Evolutionary conservation across 2,888 invertebrate genomes (phyloP), one percentile per base, ranked within the genome.

Genomic region (Folsomia manolachei): DNA sequence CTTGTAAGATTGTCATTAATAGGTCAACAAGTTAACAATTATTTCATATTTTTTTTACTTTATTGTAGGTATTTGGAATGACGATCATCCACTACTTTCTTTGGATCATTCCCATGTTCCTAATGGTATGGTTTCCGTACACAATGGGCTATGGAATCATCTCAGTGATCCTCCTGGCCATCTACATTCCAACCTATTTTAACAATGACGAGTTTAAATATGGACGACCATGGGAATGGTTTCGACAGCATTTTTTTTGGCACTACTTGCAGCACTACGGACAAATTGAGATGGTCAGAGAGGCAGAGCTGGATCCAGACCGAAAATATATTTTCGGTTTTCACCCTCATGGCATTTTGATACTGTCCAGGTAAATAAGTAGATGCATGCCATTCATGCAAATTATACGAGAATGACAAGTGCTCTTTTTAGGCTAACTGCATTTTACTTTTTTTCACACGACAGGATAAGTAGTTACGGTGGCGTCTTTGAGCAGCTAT

Each of bases 301-400:
- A 74, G 25, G 69, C 61, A 14, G 65, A 71, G 51, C 26, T 74
- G 56, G 74, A 74, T 63, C 65, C 71, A n/a, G 68, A 69, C 11
- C 27, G 71, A 14, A 56, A 71, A 61, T 74, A 74, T 60, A 74
- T 74, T 26, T 74, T 71, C 62, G 74, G 56, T n/a, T 56, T 53
- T 39, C 74, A 74, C 69, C 74, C 74, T 1, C 74, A 74, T 27
- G 74, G 74, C 19, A 74, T 74, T 19, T 61, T 74, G 14, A 71
- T 73, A 21, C 25, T 73, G 25, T 70, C 71, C 26, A 66, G 73
- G 23, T 63, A 63, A 18, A n/a, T n/a, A n/a, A n/a, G n/a, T n/a
- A n/a, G n/a, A n/a, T n/a, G n/a, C n/a, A n/a, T n/a, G n/a, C n/a
- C n/a, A n/a, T n/a, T n/a, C n/a, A n/a, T n/a, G n/a, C n/a, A n/a